Percentiles rank a stretch among this genome's conserved stretches.
Evolutionary conservation across 30 jellyfish, hydroid and myxozoan genomes (phyloP).

Genomic region (Chrysaora quinquecirrha): DNA sequence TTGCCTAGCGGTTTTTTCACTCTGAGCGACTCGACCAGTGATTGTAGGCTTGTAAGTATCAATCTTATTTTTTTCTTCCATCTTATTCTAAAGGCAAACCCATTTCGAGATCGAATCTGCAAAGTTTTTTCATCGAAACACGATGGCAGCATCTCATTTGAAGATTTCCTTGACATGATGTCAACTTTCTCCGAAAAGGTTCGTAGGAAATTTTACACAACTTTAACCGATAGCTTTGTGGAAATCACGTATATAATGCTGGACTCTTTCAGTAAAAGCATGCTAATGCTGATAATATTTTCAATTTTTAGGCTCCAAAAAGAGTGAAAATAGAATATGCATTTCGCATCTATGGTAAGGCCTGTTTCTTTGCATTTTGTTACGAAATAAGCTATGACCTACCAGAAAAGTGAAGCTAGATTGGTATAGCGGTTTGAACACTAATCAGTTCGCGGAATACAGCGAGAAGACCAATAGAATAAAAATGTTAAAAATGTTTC

Average conservation of each 20-base stretch:
- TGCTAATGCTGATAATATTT: no score
- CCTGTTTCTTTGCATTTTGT: not conserved
- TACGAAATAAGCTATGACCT: not conserved
- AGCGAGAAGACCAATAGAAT: no score
- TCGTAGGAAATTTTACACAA: no score
- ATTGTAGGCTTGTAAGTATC: no score
- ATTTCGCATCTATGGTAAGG: slow-evolving; percentile 32
- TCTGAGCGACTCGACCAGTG: no score
- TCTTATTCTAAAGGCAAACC: slow-evolving; percentile 16
- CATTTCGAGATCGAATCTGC: slow-evolving; percentile 46
- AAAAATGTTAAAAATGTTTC: no score
- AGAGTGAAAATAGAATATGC: slow-evolving; percentile 29
- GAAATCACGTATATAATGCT: no score
- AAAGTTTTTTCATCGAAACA: slow-evolving; percentile 3
- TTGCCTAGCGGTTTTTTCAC: no score
- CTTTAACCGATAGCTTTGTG: no score
- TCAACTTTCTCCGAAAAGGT: slow-evolving; percentile 38
- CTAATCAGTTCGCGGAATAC: no score
- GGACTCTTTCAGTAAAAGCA: no score
- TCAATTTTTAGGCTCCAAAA: slow-evolving; percentile 24
- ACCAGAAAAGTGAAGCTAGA: not conserved
- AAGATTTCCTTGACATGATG: slow-evolving; percentile 44
- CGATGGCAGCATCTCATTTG: slow-evolving; percentile 33
- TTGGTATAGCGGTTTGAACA: no score
- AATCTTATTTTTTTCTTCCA: not conserved